Conservation (phyloP, 2,113 vertebrate species). For the Poicephalus meyeri region DNA sequence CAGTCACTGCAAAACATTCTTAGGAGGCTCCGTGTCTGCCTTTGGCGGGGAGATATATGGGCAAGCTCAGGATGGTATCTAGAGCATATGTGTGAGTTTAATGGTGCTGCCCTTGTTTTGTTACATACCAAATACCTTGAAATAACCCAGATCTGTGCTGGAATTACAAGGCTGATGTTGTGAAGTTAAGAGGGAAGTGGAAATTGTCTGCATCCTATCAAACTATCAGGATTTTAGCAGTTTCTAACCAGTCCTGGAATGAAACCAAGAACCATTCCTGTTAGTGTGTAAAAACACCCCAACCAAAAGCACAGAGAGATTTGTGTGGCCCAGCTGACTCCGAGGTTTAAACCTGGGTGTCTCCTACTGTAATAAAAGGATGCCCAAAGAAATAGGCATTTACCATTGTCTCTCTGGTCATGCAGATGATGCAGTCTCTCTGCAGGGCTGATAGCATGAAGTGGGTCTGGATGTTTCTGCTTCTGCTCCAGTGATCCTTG, state of each 20-base stretch:
- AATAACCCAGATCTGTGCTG: not conserved
- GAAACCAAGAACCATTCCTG: not conserved
- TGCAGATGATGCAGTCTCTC: not conserved
- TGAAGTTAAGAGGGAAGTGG: not conserved
- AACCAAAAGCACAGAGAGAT: not conserved
- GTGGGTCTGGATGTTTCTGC: fast-evolving
- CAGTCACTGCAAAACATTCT: not conserved
- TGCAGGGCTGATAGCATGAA: not conserved
- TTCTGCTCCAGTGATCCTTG: not conserved
- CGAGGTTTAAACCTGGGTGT: not conserved
- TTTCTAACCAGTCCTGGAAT: not conserved
- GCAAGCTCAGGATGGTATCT: not conserved
- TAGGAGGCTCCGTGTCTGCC: not conserved
- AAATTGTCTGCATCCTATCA: not conserved
- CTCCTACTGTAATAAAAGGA: not conserved
- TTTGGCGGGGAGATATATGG: not conserved
- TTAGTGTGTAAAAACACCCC: not conserved
- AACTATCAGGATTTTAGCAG: not conserved
- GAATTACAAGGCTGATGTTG: not conserved
- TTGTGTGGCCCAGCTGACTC: not conserved
- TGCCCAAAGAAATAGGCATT: not conserved
- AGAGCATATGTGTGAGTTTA: not conserved
- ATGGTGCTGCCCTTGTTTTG: not conserved
- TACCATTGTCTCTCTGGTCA: not conserved
- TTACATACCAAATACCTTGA: not conserved